Percentiles rank a stretch among this genome's conserved stretches.
phyloP scores from a whole-genome alignment of 1,140 invertebrate species.

The Cheumatopsyche charites region DNA sequence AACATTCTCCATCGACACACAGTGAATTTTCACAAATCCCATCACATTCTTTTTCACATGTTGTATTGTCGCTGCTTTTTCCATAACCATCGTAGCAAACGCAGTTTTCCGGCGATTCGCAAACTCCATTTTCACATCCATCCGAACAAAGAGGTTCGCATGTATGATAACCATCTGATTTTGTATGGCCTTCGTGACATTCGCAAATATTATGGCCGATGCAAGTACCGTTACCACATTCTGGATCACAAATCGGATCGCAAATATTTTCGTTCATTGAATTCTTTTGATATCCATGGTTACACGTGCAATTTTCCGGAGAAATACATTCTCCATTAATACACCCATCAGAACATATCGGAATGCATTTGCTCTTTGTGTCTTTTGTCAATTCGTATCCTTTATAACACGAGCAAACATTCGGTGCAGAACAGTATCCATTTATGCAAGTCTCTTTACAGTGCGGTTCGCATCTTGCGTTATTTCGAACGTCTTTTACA shows the following conservation, averaged over 20 bases:
- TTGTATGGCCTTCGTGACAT: constrained; percentile 5
- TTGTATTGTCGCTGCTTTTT: too few species aligned
- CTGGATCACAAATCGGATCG: constrained; percentile 34
- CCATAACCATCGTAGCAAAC: constrained; percentile 50
- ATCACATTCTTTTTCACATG: too few species aligned
- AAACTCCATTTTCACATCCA: constrained; percentile 52
- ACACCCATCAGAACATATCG: constrained; percentile 54
- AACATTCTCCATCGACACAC: too few species aligned
- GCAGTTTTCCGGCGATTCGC: constrained; percentile 53
- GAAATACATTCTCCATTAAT: constrained; percentile 53
- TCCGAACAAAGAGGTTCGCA: not conserved
- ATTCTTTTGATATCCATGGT: constrained; percentile 51
- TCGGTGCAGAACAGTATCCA: constrained; percentile 51
- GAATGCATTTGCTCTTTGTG: constrained; percentile 44
- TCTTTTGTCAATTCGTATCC: constrained; percentile 48
- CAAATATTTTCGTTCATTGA: constrained; percentile 20
- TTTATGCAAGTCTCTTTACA: constrained; percentile 51
- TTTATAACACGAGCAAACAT: constrained; percentile 1
- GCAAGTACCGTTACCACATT: constrained; percentile 36
- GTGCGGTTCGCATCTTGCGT: constrained; percentile 62
- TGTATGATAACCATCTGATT: constrained; percentile 20
- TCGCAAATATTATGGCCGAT: constrained; percentile 28
- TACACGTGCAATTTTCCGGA: constrained; percentile 54
- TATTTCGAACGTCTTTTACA: not conserved
- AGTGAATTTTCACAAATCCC: too few species aligned